Conservation (phyloP, 2,888 invertebrate species). For the Parascotia fuliginaria region DNA sequence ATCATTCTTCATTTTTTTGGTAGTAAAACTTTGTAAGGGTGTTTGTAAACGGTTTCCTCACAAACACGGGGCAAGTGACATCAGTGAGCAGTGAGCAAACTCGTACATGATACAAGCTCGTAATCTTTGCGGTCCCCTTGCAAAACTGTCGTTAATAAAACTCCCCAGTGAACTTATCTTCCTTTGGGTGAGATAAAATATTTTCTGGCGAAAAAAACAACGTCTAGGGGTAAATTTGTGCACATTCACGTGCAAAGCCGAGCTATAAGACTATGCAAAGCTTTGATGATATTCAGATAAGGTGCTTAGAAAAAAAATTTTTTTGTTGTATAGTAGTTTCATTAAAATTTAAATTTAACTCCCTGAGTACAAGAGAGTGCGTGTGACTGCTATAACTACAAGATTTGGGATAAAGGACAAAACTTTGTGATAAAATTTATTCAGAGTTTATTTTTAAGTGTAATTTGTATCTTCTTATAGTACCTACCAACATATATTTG, state of each 20-base stretch:
- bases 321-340: constrained; percentile 9
- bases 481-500: too few relatives aligned
- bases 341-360: too few relatives aligned
- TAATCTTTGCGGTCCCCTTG: constrained; percentile 64
- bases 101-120: constrained; percentile 63
- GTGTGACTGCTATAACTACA: too few relatives aligned
- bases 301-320: constrained; percentile 11
- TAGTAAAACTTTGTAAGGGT: constrained; percentile 24
- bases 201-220: constrained; percentile 67
- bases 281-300: constrained; percentile 33
- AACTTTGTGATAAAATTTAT: too few relatives aligned
- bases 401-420: too few relatives aligned
- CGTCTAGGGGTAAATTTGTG: constrained; percentile 47
- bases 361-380: too few relatives aligned
- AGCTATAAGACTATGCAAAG: constrained; percentile 11
- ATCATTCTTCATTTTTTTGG: constrained; percentile 35
- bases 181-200: constrained; percentile 69
- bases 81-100: constrained; percentile 63
- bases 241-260: constrained; percentile 49
- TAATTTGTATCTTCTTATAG: too few relatives aligned
- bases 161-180: constrained; percentile 69
- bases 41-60: constrained; percentile 29
- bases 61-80: constrained; percentile 56
- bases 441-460: too few relatives aligned
- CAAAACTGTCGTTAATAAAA: constrained; percentile 78